Conservation (phyloP, 2,888 invertebrate species). For the Carcina quercana region DNA sequence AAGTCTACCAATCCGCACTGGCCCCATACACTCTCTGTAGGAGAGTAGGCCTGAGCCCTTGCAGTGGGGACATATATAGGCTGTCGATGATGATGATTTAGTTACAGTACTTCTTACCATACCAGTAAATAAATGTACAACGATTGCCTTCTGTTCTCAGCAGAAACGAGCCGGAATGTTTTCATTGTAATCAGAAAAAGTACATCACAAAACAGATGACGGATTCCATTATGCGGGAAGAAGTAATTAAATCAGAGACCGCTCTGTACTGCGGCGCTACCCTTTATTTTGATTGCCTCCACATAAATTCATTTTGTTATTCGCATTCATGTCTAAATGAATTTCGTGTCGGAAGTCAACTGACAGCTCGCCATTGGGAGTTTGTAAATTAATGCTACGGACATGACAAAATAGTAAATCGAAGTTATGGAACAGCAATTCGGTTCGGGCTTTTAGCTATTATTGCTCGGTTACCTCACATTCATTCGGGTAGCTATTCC, state of each 20-base stretch:
- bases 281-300: conserved; percentile 58
- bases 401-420: too few relatives aligned
- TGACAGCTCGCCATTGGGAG: conserved; percentile 40
- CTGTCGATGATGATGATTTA: too few relatives aligned
- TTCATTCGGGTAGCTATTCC: too few relatives aligned
- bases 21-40: too few relatives aligned
- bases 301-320: conserved; percentile 49
- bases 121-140: too few relatives aligned
- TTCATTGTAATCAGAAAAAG: conserved; percentile 33
- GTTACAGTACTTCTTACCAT: conserved; percentile 21
- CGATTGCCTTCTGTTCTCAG: too few relatives aligned
- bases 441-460: too few relatives aligned
- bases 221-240: conserved; percentile 36
- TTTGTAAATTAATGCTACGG: conserved; percentile 55
- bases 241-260: conserved; percentile 59
- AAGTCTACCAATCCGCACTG: too few relatives aligned
- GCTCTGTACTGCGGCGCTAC: conserved; percentile 26
- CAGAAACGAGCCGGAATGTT: conserved; percentile 23
- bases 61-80: too few relatives aligned
- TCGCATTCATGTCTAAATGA: conserved; percentile 46
- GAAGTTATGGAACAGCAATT: too few relatives aligned
- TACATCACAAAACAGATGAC: conserved; percentile 32
- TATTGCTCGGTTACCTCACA: too few relatives aligned
- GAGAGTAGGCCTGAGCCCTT: too few relatives aligned
- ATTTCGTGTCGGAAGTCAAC: conserved; percentile 44